Conservation (phyloP, 2,797 vertebrate genomes). For the Glossophaga mutica region DNA sequence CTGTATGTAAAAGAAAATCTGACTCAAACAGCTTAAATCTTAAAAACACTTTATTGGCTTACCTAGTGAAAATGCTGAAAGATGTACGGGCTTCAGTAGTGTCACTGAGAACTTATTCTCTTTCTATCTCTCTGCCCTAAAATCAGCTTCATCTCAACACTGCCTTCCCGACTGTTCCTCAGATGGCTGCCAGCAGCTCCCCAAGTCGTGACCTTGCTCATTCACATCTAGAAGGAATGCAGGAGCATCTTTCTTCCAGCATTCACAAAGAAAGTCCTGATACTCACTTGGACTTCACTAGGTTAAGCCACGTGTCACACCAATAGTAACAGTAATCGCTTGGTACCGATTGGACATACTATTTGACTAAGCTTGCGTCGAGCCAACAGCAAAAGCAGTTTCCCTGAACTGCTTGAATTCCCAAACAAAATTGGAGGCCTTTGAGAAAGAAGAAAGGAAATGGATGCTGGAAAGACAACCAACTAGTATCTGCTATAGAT, state of each 20-base stretch:
- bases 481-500: neutral
- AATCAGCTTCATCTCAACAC: neutral
- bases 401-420: slow-evolving; percentile 16
- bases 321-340: neutral
- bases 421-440: neutral
- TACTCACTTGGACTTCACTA: neutral
- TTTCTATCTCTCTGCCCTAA: neutral
- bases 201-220: neutral
- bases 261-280: neutral
- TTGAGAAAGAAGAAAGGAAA: neutral
- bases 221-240: neutral
- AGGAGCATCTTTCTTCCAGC: neutral
- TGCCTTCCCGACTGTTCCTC: neutral
- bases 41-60: neutral
- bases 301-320: neutral
- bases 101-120: neutral
- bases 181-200: neutral
- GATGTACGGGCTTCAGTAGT: neutral
- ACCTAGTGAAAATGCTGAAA: neutral
- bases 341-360: neutral
- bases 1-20: neutral
- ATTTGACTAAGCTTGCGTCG: neutral
- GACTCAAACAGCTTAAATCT: neutral
- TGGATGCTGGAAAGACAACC: neutral
- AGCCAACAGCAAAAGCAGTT: neutral